Evolutionary conservation across 2,113 vertebrate genomes (phyloP).

Genomic region (Heterochromis multidens): DNA sequence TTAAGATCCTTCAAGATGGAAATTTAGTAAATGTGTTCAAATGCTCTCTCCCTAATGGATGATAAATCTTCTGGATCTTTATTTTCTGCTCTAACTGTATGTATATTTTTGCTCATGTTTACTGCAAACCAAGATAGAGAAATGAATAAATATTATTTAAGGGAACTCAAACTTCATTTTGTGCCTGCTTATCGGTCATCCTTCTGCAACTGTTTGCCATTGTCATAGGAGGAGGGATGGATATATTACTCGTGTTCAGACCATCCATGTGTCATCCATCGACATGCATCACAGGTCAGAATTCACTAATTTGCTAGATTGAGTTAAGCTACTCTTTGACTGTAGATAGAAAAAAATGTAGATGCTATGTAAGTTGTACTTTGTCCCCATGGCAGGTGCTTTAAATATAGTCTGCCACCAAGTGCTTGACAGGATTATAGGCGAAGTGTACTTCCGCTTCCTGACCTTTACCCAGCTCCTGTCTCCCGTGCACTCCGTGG

Average conservation of each 20-base stretch:
- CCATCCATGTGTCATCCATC: neutral
- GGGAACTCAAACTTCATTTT: slow-evolving; percentile 42
- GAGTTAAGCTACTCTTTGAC: neutral
- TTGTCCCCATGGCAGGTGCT: neutral
- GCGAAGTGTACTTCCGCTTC: neutral
- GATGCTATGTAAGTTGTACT: neutral
- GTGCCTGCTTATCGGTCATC: neutral
- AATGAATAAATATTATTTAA: slow-evolving; percentile 75
- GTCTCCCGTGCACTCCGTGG: neutral
- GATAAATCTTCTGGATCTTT: slow-evolving; percentile 50
- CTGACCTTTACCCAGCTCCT: slow-evolving; percentile 45
- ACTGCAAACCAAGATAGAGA: slow-evolving; percentile 72
- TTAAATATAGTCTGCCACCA: neutral
- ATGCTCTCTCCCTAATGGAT: slow-evolving; percentile 11
- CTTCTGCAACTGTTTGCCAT: neutral
- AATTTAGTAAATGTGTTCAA: slow-evolving; percentile 23
- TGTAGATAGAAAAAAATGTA: neutral
- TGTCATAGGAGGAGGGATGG: neutral
- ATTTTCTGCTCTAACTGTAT: slow-evolving; percentile 71
- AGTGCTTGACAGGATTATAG: slow-evolving; percentile 37
- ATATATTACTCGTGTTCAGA: neutral
- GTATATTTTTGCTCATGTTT: slow-evolving; percentile 77
- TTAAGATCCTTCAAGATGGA: slow-evolving; percentile 9
- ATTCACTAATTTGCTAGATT: neutral
- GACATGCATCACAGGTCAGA: neutral